Conservation (phyloP, 1,140 invertebrate genomes). For the Drosophila sturtevanti region DNA sequence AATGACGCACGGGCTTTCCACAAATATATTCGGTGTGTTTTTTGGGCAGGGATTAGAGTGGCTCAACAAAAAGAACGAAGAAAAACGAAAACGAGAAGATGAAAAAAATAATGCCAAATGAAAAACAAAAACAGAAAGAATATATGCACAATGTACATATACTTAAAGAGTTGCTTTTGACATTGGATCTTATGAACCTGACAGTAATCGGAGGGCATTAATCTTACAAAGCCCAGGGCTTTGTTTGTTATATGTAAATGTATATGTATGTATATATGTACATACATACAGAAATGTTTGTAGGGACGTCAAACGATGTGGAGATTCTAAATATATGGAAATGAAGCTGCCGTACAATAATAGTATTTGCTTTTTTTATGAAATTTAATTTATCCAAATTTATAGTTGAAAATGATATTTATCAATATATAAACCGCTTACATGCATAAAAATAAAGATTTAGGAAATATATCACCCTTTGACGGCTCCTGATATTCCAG, state of each 20-base stretch:
- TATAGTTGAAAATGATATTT: no score
- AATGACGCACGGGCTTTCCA: slow-evolving; percentile 63
- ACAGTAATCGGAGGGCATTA: slow-evolving; percentile 71
- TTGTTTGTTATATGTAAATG: slow-evolving; percentile 32
- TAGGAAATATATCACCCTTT: no score
- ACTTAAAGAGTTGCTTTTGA: slow-evolving; percentile 62
- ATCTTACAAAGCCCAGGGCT: slow-evolving; percentile 49
- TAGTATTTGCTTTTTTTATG: background rate
- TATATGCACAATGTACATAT: slow-evolving; percentile 46
- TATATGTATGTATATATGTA: background rate
- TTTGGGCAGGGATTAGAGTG: slow-evolving; percentile 68
- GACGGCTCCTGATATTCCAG: no score
- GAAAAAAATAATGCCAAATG: slow-evolving; percentile 20
- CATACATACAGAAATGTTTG: background rate
- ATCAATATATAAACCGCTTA: background rate
- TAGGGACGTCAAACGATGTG: background rate
- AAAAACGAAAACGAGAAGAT: slow-evolving; percentile 25
- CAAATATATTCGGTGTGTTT: slow-evolving; percentile 61
- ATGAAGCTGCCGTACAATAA: background rate
- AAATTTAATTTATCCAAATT: background rate
- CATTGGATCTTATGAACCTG: slow-evolving; percentile 59
- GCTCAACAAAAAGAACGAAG: slow-evolving; percentile 45
- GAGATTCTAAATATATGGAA: background rate
- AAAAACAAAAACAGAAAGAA: slow-evolving; percentile 2
- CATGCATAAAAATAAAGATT: no score